These are phyloP conservation scores for Picathartes gymnocephalus DNA, from an alignment of 2,113 vertebrate genomes.

Conservation along the genomic window DNA sequence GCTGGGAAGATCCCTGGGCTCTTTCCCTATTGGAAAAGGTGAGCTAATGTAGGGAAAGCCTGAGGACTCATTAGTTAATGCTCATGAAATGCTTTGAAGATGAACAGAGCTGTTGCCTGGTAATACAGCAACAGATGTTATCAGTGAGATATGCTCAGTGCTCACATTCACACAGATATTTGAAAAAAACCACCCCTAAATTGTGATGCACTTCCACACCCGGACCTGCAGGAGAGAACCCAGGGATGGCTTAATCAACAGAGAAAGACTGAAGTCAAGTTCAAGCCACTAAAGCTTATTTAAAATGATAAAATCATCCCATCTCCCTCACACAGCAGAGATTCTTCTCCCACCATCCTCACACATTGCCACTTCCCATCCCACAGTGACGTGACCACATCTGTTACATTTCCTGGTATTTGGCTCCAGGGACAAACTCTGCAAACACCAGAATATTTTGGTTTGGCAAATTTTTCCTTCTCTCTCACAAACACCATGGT, in stretches of 20 bases:
- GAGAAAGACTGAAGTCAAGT: neutral
- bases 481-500: neutral
- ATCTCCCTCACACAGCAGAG: neutral
- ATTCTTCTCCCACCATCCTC: neutral
- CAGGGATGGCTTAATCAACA: neutral
- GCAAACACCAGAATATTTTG: neutral
- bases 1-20: neutral
- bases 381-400: neutral
- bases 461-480: neutral
- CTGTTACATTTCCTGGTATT: neutral
- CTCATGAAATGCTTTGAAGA: neutral
- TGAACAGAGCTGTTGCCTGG: neutral
- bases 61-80: constrained; percentile 12
- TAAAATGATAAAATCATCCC: neutral
- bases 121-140: constrained; percentile 24
- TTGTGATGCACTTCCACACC: neutral
- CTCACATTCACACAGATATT: neutral
- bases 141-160: neutral
- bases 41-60: neutral
- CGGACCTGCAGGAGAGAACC: neutral
- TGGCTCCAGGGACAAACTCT: neutral
- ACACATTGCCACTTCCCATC: neutral
- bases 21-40: neutral
- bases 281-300: neutral
- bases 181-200: neutral